phyloP scores from a whole-genome alignment of 2,888 invertebrate species.

The Troides oblongomaculatus region DNA sequence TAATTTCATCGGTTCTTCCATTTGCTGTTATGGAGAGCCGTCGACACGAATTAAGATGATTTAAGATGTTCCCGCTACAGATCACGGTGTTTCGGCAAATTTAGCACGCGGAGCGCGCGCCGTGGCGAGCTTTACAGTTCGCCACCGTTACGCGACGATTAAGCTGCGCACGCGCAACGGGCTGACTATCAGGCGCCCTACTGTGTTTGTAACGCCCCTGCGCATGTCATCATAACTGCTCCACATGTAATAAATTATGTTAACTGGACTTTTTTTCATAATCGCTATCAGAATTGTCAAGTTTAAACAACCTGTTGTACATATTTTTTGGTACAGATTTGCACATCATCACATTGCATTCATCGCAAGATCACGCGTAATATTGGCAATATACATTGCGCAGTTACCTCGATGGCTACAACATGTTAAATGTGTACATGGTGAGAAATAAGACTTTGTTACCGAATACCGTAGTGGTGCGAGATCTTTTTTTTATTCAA shows the following conservation, averaged over 20 bases:
- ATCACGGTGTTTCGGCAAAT: conserved; percentile 77
- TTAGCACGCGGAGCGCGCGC: conserved; percentile 73
- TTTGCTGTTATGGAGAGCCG: conserved; percentile 44
- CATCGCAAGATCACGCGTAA: too few relatives aligned
- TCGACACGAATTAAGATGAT: conserved; percentile 62
- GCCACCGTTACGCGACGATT: conserved; percentile 77
- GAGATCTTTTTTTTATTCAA: too few relatives aligned
- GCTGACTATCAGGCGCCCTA: conserved; percentile 43
- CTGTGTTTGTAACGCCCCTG: conserved; percentile 39
- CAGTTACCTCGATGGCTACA: too few relatives aligned
- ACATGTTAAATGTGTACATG: too few relatives aligned
- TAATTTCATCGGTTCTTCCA: conserved; percentile 23
- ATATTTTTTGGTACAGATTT: too few relatives aligned
- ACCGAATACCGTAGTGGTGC: too few relatives aligned
- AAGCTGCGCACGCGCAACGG: conserved; percentile 66
- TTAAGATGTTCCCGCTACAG: conserved; percentile 71
- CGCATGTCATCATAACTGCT: conserved; percentile 44
- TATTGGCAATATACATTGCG: too few relatives aligned
- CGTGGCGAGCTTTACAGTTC: conserved; percentile 77
- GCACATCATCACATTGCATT: background rate
- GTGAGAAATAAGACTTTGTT: too few relatives aligned
- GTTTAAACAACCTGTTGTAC: background rate
- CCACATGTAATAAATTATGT: conserved; percentile 34
- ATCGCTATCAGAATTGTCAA: background rate
- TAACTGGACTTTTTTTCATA: conserved; percentile 3